A percentile compares a stretch with the other conserved stretches of the same genome.
Evolutionary conservation across 1,140 invertebrate species (phyloP).

Genomic region (Sinella curviseta): DNA sequence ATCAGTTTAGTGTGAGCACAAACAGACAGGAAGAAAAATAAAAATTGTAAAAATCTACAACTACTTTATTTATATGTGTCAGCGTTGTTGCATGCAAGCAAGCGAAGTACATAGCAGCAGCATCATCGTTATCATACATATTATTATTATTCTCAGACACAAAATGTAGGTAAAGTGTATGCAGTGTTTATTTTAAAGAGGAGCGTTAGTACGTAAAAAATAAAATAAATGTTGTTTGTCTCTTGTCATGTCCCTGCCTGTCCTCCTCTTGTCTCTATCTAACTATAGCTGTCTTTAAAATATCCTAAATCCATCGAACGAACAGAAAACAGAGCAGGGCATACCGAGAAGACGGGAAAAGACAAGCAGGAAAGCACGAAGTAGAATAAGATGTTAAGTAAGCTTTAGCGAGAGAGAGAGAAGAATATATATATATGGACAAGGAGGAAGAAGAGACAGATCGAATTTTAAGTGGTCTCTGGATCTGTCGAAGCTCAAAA

Average conservation of each 20-base stretch:
- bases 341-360: not conserved
- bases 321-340: slow-evolving; percentile 14
- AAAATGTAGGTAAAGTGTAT: not conserved
- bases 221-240: not conserved
- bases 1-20: too few species aligned
- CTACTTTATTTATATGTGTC: not conserved
- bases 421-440: not conserved
- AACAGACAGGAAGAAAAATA: slow-evolving; percentile 21
- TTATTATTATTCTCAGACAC: not conserved
- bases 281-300: slow-evolving; percentile 19
- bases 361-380: not conserved
- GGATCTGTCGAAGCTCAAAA: not conserved
- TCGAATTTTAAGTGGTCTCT: not conserved
- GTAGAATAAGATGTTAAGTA: not conserved
- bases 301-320: slow-evolving; percentile 7
- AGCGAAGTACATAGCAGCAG: not conserved
- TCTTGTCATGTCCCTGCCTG: not conserved
- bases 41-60: not conserved
- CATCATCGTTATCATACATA: not conserved
- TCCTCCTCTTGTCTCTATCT: too few species aligned
- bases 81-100: too few species aligned
- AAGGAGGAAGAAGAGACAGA: not conserved
- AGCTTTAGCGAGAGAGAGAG: not conserved
- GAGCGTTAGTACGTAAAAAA: not conserved
- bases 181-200: not conserved